These are phyloP conservation scores for Xenopus tropicalis DNA, from an alignment of 2,113 vertebrate genomes.

Conservation along the genomic window DNA sequence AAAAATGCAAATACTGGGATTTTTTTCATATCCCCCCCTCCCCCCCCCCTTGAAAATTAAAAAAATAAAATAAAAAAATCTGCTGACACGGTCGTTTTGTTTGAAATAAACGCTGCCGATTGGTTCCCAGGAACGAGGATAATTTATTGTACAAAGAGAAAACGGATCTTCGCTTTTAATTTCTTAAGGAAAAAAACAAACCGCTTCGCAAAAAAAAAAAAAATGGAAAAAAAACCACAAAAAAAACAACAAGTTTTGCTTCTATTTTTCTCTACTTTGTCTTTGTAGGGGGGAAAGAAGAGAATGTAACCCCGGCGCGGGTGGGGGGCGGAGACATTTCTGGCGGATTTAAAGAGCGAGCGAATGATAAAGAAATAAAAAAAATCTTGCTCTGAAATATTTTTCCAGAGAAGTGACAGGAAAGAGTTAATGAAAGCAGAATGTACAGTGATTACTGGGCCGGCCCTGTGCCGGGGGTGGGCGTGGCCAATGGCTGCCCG, in stretches of 20 bases:
- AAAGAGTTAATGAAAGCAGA: slow-evolving; percentile 16
- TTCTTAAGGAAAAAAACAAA: slow-evolving; percentile 24
- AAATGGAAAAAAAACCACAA: not conserved
- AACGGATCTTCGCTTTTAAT: slow-evolving; percentile 32
- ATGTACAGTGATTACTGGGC: slow-evolving; percentile 25
- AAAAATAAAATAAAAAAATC: slow-evolving; percentile 4
- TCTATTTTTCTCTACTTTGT: slow-evolving; percentile 33
- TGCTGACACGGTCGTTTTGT: slow-evolving; percentile 27
- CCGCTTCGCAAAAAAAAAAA: slow-evolving; percentile 14
- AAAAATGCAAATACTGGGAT: slow-evolving; percentile 11
- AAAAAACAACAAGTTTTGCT: slow-evolving; percentile 16
- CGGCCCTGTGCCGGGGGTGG: slow-evolving; percentile 3
- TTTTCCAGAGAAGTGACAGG: not conserved
- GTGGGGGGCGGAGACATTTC: not conserved
- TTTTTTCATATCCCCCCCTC: slow-evolving; percentile 25
- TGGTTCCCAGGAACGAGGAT: slow-evolving; percentile 18
- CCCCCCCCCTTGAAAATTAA: too few relatives aligned
- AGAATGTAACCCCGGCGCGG: slow-evolving; percentile 6
- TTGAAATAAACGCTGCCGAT: slow-evolving; percentile 33
- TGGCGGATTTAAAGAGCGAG: slow-evolving; percentile 3
- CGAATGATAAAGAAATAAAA: too few relatives aligned
- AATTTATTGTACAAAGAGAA: slow-evolving; percentile 40
- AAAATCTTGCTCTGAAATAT: slow-evolving; percentile 7
- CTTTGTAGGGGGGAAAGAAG: slow-evolving; percentile 22
- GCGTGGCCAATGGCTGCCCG: not conserved